Evolutionary conservation across 2,888 invertebrate species (phyloP).

Genomic region (Hyalella azteca): DNA sequence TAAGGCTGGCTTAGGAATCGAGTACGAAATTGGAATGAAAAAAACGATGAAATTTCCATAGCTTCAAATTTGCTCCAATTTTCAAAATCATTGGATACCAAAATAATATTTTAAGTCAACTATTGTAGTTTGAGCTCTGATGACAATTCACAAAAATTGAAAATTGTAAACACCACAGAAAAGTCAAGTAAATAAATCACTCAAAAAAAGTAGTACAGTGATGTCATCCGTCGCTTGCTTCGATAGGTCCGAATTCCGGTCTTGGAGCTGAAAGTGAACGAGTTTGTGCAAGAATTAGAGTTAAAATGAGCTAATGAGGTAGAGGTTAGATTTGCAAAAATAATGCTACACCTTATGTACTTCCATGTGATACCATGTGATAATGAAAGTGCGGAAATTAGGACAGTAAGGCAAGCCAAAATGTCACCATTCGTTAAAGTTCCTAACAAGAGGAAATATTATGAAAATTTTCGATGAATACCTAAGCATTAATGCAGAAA

Average conservation of each 20-base stretch:
- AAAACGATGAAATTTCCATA: neutral
- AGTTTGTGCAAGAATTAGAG: neutral
- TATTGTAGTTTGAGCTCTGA: neutral
- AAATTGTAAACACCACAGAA: neutral
- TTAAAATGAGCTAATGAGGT: neutral
- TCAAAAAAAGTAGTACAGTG: neutral
- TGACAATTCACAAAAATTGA: neutral
- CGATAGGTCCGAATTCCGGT: neutral
- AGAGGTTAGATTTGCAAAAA: neutral
- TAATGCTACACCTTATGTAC: no score
- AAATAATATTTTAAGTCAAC: neutral
- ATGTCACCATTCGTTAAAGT: neutral
- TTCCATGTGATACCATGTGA: no score
- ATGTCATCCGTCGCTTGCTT: neutral
- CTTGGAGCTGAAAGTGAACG: conserved; percentile 1
- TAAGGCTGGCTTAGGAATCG: no score
- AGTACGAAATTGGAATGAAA: no score
- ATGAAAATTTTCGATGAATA: no score
- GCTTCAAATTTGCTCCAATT: neutral
- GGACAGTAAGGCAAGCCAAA: neutral
- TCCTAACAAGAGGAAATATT: neutral
- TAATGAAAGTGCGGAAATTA: neutral
- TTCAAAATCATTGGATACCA: no score
- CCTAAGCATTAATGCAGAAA: neutral
- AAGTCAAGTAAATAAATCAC: neutral